These are phyloP conservation scores for Megalurothrips usitatus DNA, from an alignment of 2,888 invertebrate species.

Conservation along the genomic window DNA sequence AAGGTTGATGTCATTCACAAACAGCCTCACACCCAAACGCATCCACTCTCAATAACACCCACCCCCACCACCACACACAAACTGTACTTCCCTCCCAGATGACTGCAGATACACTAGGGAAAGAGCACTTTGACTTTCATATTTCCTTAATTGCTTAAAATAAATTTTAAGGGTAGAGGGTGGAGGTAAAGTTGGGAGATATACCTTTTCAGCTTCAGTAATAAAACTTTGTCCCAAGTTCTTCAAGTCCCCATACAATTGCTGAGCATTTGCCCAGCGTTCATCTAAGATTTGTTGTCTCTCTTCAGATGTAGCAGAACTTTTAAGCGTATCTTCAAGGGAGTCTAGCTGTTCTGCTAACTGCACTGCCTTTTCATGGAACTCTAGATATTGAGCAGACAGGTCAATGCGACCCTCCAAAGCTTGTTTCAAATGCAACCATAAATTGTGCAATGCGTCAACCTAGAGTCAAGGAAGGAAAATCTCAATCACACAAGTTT, in stretches of 20 bases:
- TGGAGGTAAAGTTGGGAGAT: neutral
- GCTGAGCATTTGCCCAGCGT: neutral
- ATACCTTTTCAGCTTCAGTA: neutral
- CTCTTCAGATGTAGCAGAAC: neutral
- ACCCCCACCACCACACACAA: too few relatives aligned
- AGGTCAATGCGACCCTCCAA: slow-evolving; percentile 62
- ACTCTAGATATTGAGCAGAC: slow-evolving; percentile 63
- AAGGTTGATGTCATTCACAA: neutral
- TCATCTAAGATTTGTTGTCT: neutral
- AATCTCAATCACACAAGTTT: neutral
- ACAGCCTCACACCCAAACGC: too few relatives aligned
- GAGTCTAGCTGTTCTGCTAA: slow-evolving; percentile 61
- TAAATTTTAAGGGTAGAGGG: neutral
- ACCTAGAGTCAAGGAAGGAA: slow-evolving; percentile 42
- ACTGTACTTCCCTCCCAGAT: too few relatives aligned
- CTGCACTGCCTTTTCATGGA: slow-evolving; percentile 64
- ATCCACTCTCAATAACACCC: too few relatives aligned
- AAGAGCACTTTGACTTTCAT: neutral
- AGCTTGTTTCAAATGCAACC: slow-evolving; percentile 58
- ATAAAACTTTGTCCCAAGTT: slow-evolving; percentile 14
- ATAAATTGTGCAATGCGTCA: slow-evolving; percentile 58
- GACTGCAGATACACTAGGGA: neutral
- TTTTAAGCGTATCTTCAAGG: slow-evolving; percentile 49
- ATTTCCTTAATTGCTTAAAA: neutral
- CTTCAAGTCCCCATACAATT: neutral